These are phyloP conservation scores for Sanderia malayensis DNA, from an alignment of 30 jellyfish, hydroid and myxozoan genomes.

Conservation along the genomic window DNA sequence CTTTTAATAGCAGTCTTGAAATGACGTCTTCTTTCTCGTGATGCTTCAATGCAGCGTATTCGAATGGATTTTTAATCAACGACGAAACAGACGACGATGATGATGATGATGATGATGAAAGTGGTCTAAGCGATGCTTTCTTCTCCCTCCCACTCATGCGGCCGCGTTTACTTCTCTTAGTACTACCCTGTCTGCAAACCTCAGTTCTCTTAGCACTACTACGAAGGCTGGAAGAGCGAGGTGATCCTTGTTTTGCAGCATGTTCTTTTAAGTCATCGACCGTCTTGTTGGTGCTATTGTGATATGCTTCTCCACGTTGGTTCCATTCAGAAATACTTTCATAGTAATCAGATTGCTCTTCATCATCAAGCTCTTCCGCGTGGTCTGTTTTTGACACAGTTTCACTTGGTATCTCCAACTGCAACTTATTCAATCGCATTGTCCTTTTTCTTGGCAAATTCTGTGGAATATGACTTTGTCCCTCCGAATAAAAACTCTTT, in stretches of 20 bases:
- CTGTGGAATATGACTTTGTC: neutral
- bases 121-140: too few relatives aligned
- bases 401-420: constrained; percentile 30
- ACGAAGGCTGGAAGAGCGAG: neutral
- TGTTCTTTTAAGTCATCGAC: constrained; percentile 25
- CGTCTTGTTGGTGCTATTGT: constrained; percentile 23
- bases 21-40: constrained; percentile 43
- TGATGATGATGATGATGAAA: too few relatives aligned
- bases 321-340: constrained; percentile 45
- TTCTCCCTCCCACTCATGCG: too few relatives aligned
- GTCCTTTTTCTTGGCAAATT: constrained; percentile 33
- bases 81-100: neutral
- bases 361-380: neutral
- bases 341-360: constrained; percentile 5
- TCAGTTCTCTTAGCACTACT: neutral
- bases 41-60: constrained; percentile 33
- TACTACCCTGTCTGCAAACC: too few relatives aligned
- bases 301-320: constrained; percentile 4
- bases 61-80: neutral
- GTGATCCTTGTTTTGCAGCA: neutral
- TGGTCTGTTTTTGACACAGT: neutral
- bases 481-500: constrained; percentile 35
- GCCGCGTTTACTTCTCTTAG: too few relatives aligned
- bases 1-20: constrained; percentile 34
- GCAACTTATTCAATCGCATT: constrained; percentile 34